Base-by-base conservation (phyloP, 2,113 vertebrate genomes). In the Phyllopteryx taeniolatus region DNA sequence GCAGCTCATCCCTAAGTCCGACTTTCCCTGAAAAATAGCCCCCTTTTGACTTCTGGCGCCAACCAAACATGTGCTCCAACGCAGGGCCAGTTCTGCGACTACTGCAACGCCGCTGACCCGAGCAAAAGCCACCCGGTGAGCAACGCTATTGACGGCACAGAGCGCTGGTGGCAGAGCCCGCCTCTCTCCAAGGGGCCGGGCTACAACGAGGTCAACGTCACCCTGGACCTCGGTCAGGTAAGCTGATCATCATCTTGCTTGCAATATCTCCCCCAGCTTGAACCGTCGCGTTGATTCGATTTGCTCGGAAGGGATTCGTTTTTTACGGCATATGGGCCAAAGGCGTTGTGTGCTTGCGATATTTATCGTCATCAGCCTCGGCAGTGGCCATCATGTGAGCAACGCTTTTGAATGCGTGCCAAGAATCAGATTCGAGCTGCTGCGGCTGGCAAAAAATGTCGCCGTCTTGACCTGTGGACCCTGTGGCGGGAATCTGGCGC, bases 131-230 rank as follows among this genome's bases (percentile, higher is more conserved):
- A 96, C 76, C 95, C 95, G 0, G 83, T 92, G 67, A 92, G 85
- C 71, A 92, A 94, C 0, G 96, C 96, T 1, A 91, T 99, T 0
- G 97, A 98, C 10, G 97, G 97, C 73, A 96, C 96, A 0, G 95
- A 98, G 72, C 90, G 91, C 13, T 99, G 97, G 97, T 99, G 97
- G 97, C 97, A 99, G 74, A 99, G 97, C 71, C 96, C 97, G 0
- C 95, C 97, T 76, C 94, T 99, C 11, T 99, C 97, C n/a, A 87
- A 88, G 44, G 95, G 96, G 33, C 57, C 81, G 33, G 87, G 65
- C 63, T 96, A 96, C 92, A 96, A 97, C 0, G 79, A 93, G 80
- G 94, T 99, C 80, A 95, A 96, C 22, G 88, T 99, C 72, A 98
- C 96, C 17, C 86, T 99, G 86, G 95, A 98, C 72, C 93, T 99